Evolutionary conservation across 2,888 invertebrate genomes (phyloP).

Genomic region (Latrodectus elegans): DNA sequence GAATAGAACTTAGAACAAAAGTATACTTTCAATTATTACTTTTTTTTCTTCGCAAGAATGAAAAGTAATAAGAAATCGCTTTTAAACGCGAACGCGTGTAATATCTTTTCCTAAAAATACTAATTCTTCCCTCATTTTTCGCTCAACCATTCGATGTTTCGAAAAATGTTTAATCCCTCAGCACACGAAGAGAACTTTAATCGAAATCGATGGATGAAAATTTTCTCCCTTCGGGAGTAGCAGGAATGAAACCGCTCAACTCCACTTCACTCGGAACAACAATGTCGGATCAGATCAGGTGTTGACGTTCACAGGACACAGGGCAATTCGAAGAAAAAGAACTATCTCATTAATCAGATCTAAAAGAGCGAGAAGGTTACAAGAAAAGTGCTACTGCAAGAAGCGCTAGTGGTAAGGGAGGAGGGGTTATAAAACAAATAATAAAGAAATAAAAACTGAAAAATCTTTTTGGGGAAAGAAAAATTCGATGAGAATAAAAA

Average conservation of each 20-base stretch:
- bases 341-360: constrained; percentile 59
- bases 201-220: constrained; percentile 60
- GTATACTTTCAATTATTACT: no score
- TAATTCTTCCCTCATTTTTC: background rate
- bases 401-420: background rate
- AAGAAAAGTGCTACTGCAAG: constrained; percentile 33
- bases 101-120: background rate
- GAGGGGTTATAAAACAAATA: constrained; percentile 36
- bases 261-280: constrained; percentile 7
- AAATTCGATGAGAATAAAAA: constrained; percentile 66
- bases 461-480: constrained; percentile 31
- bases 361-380: constrained; percentile 39
- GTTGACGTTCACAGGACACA: constrained; percentile 64
- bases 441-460: constrained; percentile 51
- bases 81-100: no score
- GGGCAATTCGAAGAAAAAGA: constrained; percentile 56
- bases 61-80: no score
- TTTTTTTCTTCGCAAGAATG: no score
- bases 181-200: constrained; percentile 43
- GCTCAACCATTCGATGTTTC: background rate
- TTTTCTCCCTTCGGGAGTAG: background rate
- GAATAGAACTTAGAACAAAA: no score
- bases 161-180: constrained; percentile 54
- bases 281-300: constrained; percentile 47
- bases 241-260: constrained; percentile 1